Conservation (phyloP, 2,113 vertebrate species). For the Antennarius striatus region DNA sequence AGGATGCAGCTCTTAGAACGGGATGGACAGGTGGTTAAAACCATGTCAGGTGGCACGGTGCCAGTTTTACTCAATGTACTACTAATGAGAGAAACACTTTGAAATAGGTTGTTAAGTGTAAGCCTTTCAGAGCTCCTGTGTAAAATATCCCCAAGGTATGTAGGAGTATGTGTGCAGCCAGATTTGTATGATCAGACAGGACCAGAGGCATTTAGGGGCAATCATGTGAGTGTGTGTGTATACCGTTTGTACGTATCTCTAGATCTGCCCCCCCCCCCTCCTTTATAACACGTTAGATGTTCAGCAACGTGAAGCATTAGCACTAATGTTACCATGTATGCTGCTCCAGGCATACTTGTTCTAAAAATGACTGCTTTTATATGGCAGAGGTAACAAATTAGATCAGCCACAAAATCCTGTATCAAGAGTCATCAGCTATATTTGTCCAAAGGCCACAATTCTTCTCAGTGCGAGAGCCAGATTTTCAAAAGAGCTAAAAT, state of each 20-base stretch:
- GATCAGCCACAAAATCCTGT: neutral
- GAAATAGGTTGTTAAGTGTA: conserved; percentile 15
- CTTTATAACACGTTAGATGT: neutral
- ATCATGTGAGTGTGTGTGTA: neutral
- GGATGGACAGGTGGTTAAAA: conserved; percentile 42
- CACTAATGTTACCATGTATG: neutral
- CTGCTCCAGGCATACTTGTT: neutral
- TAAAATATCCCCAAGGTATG: conserved; percentile 8
- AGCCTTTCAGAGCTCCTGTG: neutral
- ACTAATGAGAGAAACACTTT: conserved; percentile 34
- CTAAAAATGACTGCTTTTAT: neutral
- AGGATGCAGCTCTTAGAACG: conserved; percentile 7
- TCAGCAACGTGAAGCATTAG: neutral
- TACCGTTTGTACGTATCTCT: neutral
- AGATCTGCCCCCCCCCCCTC: neutral
- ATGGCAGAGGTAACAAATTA: neutral
- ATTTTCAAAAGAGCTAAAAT: too few relatives aligned
- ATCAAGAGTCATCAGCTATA: too few relatives aligned
- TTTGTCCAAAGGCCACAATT: too few relatives aligned
- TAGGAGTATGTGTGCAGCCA: neutral
- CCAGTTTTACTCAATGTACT: conserved; percentile 1
- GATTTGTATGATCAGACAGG: neutral
- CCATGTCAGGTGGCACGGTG: conserved; percentile 36
- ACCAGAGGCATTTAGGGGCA: neutral
- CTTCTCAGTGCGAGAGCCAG: too few relatives aligned